Conservation (phyloP, 2,888 invertebrate species). For the Brachypalpus laphriformis region DNA sequence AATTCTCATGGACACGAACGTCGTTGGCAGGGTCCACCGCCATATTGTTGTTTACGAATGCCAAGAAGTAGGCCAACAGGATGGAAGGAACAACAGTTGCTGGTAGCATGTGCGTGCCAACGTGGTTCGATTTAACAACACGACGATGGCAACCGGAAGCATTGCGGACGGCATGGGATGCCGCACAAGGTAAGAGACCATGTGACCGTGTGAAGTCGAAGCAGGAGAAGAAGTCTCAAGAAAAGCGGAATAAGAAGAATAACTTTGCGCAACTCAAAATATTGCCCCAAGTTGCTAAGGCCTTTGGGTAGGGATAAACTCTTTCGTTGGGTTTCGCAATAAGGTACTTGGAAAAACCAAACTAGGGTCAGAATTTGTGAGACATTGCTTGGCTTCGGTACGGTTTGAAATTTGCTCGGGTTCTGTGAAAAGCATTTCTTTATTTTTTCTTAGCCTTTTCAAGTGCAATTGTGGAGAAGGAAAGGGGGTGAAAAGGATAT, state of each 20-base stretch:
- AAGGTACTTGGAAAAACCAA: conserved; percentile 38
- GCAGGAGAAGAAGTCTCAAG: conserved; percentile 43
- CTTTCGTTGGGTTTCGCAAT: conserved; percentile 62
- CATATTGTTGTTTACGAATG: conserved; percentile 72
- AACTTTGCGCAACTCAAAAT: conserved; percentile 70
- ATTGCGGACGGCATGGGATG: conserved; percentile 70
- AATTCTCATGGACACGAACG: conserved; percentile 69
- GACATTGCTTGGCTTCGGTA: conserved; percentile 81
- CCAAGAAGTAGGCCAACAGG: conserved; percentile 69
- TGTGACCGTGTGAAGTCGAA: conserved; percentile 42
- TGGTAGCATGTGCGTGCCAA: conserved; percentile 70
- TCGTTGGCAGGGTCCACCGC: conserved; percentile 65
- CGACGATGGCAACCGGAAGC: conserved; percentile 72
- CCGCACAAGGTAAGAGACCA: conserved; percentile 46
- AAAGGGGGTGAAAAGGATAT: conserved; percentile 29
- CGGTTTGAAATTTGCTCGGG: conserved; percentile 73
- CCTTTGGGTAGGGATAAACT: conserved; percentile 38
- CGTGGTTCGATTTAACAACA: conserved; percentile 73
- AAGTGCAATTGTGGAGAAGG: not conserved
- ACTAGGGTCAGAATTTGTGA: conserved; percentile 80
- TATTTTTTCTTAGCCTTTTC: not conserved
- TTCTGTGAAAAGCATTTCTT: conserved; percentile 11
- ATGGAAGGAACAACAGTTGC: conserved; percentile 65
- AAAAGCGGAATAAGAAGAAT: conserved; percentile 42
- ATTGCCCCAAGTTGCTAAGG: conserved; percentile 42